Percentiles rank a stretch among this genome's conserved stretches.
phyloP scores from a whole-genome alignment of 2,888 invertebrate genomes.

The Noctua janthina region DNA sequence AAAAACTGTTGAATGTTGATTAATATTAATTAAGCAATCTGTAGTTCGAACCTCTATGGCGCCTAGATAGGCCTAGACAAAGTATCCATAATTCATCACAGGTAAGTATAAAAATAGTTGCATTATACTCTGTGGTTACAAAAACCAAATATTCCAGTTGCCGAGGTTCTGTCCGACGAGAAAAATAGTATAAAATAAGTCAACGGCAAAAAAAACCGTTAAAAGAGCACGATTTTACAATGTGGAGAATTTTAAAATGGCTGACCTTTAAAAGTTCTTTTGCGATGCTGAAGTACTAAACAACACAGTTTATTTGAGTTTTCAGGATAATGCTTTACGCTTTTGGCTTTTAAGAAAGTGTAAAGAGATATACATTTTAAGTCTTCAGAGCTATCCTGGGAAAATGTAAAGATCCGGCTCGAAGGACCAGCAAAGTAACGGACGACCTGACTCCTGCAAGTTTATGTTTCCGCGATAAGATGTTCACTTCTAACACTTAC shows the following conservation, averaged over 20 bases:
- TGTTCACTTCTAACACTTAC: not conserved
- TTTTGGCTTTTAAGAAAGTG: not conserved
- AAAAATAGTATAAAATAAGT: conserved; percentile 33
- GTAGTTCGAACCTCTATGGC: conserved; percentile 6
- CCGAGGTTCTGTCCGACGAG: conserved; percentile 26
- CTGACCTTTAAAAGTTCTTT: conserved; percentile 50
- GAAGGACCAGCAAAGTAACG: conserved; percentile 35
- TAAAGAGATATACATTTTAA: not conserved
- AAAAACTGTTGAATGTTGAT: conserved; percentile 30
- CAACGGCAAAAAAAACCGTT: conserved; percentile 47
- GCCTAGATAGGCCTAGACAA: conserved; percentile 23
- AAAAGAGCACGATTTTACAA: conserved; percentile 42
- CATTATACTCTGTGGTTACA: conserved; percentile 3
- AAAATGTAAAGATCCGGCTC: conserved; percentile 11
- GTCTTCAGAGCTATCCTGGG: not conserved
- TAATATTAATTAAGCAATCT: conserved; percentile 33
- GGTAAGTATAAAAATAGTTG: not conserved
- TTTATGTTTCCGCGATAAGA: conserved; percentile 25
- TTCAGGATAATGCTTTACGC: not conserved
- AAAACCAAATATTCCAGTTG: conserved; percentile 36
- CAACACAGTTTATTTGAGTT: conserved; percentile 29
- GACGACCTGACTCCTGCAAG: not conserved
- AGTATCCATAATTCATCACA: conserved; percentile 37
- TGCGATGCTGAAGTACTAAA: conserved; percentile 11
- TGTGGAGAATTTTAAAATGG: conserved; percentile 52